These are phyloP conservation scores for Alouatta caraya DNA, from an alignment of 2,797 vertebrate species.

Conservation along the genomic window DNA sequence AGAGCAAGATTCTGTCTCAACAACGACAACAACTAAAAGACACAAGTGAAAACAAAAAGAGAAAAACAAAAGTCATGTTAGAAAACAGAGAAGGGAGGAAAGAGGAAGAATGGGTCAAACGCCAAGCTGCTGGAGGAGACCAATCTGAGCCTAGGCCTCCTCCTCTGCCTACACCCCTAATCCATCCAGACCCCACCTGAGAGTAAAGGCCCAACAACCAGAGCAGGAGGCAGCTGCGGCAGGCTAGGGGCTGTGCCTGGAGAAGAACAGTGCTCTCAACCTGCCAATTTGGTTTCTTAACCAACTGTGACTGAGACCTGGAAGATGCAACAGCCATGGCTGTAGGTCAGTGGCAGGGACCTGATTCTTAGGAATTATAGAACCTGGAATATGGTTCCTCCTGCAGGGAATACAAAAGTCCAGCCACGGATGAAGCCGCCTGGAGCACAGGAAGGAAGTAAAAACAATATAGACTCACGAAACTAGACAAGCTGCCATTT, in stretches of 20 bases:
- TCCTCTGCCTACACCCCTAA: too few species aligned
- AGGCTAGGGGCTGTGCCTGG: background rate
- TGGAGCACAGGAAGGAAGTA: slow-evolving; percentile 71
- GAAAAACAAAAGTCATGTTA: background rate
- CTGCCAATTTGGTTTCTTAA: background rate
- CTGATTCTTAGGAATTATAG: background rate
- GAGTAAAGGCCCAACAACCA: background rate
- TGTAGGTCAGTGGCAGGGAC: background rate
- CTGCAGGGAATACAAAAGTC: background rate
- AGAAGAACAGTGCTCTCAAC: background rate
- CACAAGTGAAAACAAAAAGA: background rate
- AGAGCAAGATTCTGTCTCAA: background rate
- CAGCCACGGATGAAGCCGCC: background rate
- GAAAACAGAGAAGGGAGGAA: background rate
- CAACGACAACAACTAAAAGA: background rate
- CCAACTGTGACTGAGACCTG: background rate
- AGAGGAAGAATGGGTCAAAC: background rate
- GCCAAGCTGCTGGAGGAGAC: background rate
- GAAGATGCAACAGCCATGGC: background rate
- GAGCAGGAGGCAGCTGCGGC: rapidly evolving
- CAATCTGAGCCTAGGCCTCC: background rate
- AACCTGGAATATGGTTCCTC: background rate
- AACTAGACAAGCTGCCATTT: background rate
- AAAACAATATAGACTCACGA: slow-evolving; percentile 57
- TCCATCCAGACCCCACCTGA: background rate